Evolutionary conservation across 2,113 vertebrate genomes (phyloP).

Genomic region (Xiphorhynchus elegans): DNA sequence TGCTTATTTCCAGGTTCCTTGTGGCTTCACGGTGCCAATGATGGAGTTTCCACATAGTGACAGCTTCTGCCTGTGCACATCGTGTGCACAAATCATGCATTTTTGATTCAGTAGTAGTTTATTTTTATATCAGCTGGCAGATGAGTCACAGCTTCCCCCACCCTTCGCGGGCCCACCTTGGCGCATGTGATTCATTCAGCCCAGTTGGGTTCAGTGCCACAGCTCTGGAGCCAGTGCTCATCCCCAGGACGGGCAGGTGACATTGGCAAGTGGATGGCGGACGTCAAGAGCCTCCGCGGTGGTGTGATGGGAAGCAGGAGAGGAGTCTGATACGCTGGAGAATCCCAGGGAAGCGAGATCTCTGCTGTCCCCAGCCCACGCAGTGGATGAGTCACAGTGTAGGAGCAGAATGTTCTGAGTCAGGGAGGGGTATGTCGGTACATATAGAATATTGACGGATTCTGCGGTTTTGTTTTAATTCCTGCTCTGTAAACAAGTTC

Average conservation of each 20-base stretch:
- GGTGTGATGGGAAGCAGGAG: background rate
- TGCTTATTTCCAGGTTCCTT: background rate
- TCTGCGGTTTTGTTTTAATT: constrained; percentile 6
- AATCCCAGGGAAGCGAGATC: background rate
- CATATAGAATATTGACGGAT: background rate
- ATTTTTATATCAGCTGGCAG: constrained; percentile 33
- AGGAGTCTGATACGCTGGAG: background rate
- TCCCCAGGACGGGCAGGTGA: background rate
- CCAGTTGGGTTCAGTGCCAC: fast-evolving
- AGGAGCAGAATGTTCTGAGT: background rate
- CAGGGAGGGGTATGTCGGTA: background rate
- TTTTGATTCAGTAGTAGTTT: constrained; percentile 43
- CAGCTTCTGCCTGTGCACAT: constrained; percentile 1
- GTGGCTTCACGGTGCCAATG: background rate
- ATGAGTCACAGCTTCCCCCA: constrained; percentile 31
- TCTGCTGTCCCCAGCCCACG: background rate
- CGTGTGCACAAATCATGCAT: background rate
- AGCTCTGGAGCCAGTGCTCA: background rate
- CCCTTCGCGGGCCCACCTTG: background rate
- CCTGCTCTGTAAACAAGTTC: constrained; percentile 27
- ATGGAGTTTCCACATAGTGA: background rate
- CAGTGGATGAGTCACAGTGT: background rate
- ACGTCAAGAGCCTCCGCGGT: fast-evolving
- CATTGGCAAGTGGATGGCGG: background rate
- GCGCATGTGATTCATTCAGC: background rate